Evolutionary conservation across 2,888 invertebrate genomes (phyloP).

Genomic region (Lysandra bellargus): DNA sequence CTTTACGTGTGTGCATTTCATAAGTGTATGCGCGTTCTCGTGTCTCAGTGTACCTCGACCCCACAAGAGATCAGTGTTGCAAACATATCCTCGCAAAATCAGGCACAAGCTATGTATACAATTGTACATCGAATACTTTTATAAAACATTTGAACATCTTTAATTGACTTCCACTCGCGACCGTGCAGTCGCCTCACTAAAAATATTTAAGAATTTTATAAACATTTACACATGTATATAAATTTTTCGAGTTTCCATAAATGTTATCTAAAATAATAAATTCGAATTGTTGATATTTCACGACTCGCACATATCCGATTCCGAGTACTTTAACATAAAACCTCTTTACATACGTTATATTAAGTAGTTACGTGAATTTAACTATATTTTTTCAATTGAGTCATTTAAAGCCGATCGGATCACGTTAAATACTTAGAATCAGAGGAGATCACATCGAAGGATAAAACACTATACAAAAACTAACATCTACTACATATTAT

Average conservation of each 20-base stretch:
- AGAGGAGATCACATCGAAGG: conserved; percentile 69
- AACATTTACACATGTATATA: conserved; percentile 44
- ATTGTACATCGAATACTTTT: conserved; percentile 47
- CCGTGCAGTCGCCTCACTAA: conserved; percentile 17
- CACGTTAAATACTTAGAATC: conserved; percentile 57
- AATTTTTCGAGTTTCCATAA: conserved; percentile 38
- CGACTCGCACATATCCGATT: conserved; percentile 41
- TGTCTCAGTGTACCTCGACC: conserved; percentile 48
- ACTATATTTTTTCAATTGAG: conserved; percentile 43
- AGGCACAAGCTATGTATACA: conserved; percentile 59
- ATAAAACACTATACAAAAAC: conserved; percentile 64
- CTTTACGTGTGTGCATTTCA: background rate
- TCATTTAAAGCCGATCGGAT: conserved; percentile 54
- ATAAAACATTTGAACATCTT: conserved; percentile 62
- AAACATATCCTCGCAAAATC: conserved; percentile 53
- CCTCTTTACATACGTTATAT: conserved; percentile 30
- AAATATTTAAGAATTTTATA: conserved; percentile 40
- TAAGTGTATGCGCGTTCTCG: background rate
- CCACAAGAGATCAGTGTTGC: conserved; percentile 34
- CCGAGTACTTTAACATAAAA: conserved; percentile 44
- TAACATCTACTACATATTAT: conserved; percentile 63
- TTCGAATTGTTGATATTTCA: conserved; percentile 62
- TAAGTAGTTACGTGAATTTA: background rate
- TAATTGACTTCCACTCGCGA: conserved; percentile 61
- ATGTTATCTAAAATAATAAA: conserved; percentile 70